phyloP scores from a whole-genome alignment of 2,888 invertebrate species.

The Heteromyza rotundicornis region DNA sequence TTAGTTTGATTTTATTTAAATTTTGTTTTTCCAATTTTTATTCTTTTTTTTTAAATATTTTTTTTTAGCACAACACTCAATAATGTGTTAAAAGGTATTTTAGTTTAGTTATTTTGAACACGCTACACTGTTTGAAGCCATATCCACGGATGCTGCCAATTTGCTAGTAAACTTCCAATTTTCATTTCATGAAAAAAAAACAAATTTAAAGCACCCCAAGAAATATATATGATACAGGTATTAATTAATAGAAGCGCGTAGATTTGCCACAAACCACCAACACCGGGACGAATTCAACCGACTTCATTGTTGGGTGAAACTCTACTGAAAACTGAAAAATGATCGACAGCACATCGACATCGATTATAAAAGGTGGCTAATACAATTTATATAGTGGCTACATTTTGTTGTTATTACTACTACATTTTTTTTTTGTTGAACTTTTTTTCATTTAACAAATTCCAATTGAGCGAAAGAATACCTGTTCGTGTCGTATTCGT shows the following conservation, averaged over 20 bases:
- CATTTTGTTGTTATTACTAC: background rate
- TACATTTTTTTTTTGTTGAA: background rate
- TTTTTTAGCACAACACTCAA: too few relatives aligned
- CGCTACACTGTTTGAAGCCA: conserved; percentile 55
- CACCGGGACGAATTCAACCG: conserved; percentile 45
- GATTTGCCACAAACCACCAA: too few relatives aligned
- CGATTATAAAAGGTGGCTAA: background rate
- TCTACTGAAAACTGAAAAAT: conserved; percentile 42
- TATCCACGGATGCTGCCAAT: conserved; percentile 55
- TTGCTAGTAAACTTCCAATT: conserved; percentile 52
- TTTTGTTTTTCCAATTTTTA: background rate
- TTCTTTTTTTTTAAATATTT: conserved; percentile 5
- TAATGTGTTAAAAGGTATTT: background rate
- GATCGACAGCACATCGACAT: conserved; percentile 21
- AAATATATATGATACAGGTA: too few relatives aligned
- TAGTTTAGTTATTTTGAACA: background rate
- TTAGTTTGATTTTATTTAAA: background rate
- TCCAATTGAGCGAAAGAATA: conserved; percentile 18
- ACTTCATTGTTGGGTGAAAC: conserved; percentile 48
- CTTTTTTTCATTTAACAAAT: background rate
- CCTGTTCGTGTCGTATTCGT: conserved; percentile 28
- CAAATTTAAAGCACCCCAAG: too few relatives aligned
- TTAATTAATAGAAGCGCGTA: too few relatives aligned
- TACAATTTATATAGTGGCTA: too few relatives aligned
- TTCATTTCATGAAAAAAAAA: conserved; percentile 47